Evolutionary conservation across 2,888 invertebrate genomes (phyloP).

Genomic region (Drosophila emarginata): DNA sequence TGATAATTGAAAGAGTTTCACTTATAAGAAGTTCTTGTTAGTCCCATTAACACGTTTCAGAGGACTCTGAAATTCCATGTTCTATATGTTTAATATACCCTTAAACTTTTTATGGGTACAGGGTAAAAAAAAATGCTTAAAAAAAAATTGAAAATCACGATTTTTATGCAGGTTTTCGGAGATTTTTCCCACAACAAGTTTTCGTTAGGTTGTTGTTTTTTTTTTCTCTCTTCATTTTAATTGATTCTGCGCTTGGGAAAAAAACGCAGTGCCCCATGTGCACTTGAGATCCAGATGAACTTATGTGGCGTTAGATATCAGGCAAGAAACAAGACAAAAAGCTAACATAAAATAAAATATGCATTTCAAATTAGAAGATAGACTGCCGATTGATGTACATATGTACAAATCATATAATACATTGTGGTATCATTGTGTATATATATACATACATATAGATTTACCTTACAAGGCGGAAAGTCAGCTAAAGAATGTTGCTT

Average conservation of each 20-base stretch:
- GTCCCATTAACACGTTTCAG: too few species aligned
- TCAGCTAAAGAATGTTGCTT: slow-evolving; percentile 53
- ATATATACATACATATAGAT: slow-evolving; percentile 37
- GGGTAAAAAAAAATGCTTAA: slow-evolving; percentile 5
- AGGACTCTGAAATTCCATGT: not conserved
- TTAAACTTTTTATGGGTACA: not conserved
- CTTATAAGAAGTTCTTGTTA: too few species aligned
- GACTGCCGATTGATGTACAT: not conserved
- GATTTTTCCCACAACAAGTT: slow-evolving; percentile 73
- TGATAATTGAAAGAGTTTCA: too few species aligned
- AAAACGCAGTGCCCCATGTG: slow-evolving; percentile 50
- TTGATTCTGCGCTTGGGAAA: slow-evolving; percentile 74
- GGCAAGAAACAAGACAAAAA: slow-evolving; percentile 25
- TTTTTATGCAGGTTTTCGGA: slow-evolving; percentile 72
- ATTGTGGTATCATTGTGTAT: slow-evolving; percentile 5
- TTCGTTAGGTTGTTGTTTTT: slow-evolving; percentile 25
- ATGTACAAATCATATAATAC: slow-evolving; percentile 7
- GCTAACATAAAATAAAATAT: slow-evolving; percentile 39
- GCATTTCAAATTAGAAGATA: slow-evolving; percentile 54
- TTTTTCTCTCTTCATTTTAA: slow-evolving; percentile 60
- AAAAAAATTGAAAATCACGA: slow-evolving; percentile 67
- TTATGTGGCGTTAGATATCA: slow-evolving; percentile 60
- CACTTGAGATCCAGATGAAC: slow-evolving; percentile 76
- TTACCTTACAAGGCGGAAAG: slow-evolving; percentile 46
- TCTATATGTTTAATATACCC: not conserved